Conservation (phyloP, 2,113 vertebrate genomes). For the Erpornis zantholeuca region DNA sequence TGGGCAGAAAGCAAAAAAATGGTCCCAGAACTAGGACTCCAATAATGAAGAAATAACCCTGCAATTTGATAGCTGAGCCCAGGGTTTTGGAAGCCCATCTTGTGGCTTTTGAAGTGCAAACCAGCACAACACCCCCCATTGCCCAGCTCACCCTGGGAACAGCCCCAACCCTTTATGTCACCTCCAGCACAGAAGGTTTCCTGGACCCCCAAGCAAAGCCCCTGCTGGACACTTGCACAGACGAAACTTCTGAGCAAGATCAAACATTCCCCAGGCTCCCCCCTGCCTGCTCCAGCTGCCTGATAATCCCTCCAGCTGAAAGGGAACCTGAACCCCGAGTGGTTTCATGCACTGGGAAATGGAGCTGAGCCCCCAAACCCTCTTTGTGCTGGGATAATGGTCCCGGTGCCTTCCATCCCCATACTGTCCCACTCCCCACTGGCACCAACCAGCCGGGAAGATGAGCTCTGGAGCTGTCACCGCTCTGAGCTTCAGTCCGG, state of each 20-base stretch:
- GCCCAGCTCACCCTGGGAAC: neutral
- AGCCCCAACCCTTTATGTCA: neutral
- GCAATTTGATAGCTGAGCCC: neutral
- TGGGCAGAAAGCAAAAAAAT: neutral
- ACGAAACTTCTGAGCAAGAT: neutral
- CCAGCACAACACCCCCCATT: neutral
- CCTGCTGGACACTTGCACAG: rapidly evolving
- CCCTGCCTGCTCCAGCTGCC: neutral
- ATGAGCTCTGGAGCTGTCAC: neutral
- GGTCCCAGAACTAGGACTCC: rapidly evolving
- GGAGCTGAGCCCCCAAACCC: neutral
- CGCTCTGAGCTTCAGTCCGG: neutral
- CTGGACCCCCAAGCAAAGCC: neutral
- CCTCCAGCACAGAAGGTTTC: neutral
- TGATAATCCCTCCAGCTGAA: neutral
- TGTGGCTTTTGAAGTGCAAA: neutral
- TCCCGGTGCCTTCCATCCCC: neutral
- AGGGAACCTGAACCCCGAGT: conserved; percentile 12
- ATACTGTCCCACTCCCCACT: neutral
- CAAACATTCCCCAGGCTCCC: conserved; percentile 1
- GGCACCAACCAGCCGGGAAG: neutral
- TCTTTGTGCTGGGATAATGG: neutral
- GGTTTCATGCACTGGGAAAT: neutral
- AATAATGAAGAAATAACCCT: neutral
- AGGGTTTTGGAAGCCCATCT: neutral